phyloP scores from a whole-genome alignment of 2,888 invertebrate genomes.

The Apotomis turbidana region DNA sequence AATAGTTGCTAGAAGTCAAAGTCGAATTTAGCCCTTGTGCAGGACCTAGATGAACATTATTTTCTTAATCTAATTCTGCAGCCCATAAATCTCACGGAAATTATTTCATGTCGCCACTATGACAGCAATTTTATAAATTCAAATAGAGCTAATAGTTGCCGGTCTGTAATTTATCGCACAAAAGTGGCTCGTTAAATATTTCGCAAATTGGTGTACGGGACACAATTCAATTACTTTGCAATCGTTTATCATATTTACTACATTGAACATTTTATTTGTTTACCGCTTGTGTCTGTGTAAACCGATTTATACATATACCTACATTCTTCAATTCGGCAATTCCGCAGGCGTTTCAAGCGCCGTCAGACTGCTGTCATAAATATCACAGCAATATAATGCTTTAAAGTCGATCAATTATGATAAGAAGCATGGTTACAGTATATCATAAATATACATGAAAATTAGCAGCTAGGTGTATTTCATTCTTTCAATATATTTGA shows the following conservation, averaged over 20 bases:
- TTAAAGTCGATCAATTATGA: no score
- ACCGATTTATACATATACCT: neutral
- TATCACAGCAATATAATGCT: no score
- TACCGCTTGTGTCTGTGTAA: conserved; percentile 4
- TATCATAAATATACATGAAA: no score
- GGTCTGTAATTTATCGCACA: conserved; percentile 31
- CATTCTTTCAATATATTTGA: no score
- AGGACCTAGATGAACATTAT: conserved; percentile 3
- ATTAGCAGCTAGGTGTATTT: no score
- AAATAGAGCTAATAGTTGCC: conserved; percentile 33
- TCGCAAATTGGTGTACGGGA: conserved; percentile 38
- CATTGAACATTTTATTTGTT: conserved; percentile 28
- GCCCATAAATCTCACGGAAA: conserved; percentile 29
- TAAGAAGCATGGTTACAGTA: no score
- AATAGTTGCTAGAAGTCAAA: no score
- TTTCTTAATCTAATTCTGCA: conserved; percentile 9
- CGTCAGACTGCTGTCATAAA: no score
- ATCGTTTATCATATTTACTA: conserved; percentile 36
- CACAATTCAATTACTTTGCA: conserved; percentile 39
- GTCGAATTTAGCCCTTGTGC: neutral
- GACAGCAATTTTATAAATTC: conserved; percentile 39
- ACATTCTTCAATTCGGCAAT: no score
- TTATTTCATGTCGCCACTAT: conserved; percentile 25
- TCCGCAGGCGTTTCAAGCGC: no score
- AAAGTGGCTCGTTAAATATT: conserved; percentile 39